phyloP scores from a whole-genome alignment of 2,113 vertebrate species.

The Mus pahari region DNA sequence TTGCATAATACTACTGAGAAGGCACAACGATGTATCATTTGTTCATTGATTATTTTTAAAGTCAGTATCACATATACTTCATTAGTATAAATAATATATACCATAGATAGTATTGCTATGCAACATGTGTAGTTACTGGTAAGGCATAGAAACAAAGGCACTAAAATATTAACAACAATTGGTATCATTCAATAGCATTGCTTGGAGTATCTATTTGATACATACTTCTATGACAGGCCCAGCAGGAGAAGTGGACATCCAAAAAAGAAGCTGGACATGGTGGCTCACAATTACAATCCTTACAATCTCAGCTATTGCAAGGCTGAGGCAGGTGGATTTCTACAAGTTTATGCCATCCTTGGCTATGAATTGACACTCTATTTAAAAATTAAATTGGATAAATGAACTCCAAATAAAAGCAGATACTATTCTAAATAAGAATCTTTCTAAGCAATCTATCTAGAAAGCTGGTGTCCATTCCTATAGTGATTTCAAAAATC shows the following conservation, averaged over 20 bases:
- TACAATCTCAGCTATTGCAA: background rate
- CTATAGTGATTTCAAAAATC: slow-evolving; percentile 30
- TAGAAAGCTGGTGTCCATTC: background rate
- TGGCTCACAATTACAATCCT: background rate
- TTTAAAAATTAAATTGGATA: background rate
- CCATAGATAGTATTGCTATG: slow-evolving; percentile 24
- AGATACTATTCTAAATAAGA: slow-evolving; percentile 34
- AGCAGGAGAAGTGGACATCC: background rate
- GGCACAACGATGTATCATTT: background rate
- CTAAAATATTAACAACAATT: slow-evolving; percentile 43
- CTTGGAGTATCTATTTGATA: background rate
- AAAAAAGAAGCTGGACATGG: background rate
- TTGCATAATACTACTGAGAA: slow-evolving; percentile 35
- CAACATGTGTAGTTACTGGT: background rate
- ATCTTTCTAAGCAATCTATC: background rate
- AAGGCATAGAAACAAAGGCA: slow-evolving; percentile 30
- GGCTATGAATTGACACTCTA: background rate
- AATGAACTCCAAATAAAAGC: background rate
- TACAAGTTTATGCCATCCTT: background rate
- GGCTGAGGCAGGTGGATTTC: background rate
- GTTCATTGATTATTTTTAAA: slow-evolving; percentile 45
- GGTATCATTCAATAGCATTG: background rate
- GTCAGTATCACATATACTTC: background rate
- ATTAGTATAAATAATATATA: slow-evolving; percentile 26
- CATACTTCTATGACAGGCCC: background rate